Base-by-base conservation (phyloP, 2,888 invertebrate genomes). In the Dilophus febrilis region DNA sequence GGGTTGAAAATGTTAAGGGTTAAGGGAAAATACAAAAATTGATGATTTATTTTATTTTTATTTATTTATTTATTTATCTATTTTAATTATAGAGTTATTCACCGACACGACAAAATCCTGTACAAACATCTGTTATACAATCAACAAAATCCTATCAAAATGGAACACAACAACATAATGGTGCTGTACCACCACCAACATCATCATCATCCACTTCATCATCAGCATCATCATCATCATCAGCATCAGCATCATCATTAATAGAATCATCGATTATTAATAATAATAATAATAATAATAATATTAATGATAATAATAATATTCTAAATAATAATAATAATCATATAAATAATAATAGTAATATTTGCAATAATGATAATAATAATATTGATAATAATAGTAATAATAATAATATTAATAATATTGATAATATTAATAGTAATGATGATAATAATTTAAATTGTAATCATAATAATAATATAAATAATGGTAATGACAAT, bases 121-220 rank as follows among this genome's bases (percentile, higher is more conserved):
- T 67, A 46, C 77, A 77, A 61, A 79, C 83, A 34, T 84, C 85
- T 49, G 86, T 86, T 40, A 85, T 85, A 57, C 78, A 84, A 59
- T 85, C 84, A 58, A 83, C 85, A 45, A 64, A 64, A 54, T 52
- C 59, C 46, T 64, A 59, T 57, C 58, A 62, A 50, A 58, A 55
- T 51, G 58, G 54, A 48, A 29, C 35, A 40, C 40, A 40, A 40
- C n/a, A n/a, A n/a, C n/a, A n/a, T n/a, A 51, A 52, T 37, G 57
- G 50, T 43, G 57, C 44, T 44, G 46, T 47, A 38, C n/a, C n/a
- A n/a, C n/a, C n/a, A n/a, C n/a, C n/a, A n/a, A n/a, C n/a, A n/a
- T n/a, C n/a, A n/a, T n/a, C n/a, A n/a, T n/a, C 42, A 44, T 40
- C 29, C n/a, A n/a, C n/a, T n/a, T n/a, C n/a, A n/a, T n/a, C n/a